These are phyloP conservation scores for Alaudala cheleensis DNA, from an alignment of 2,113 vertebrate species.

Conservation along the genomic window DNA sequence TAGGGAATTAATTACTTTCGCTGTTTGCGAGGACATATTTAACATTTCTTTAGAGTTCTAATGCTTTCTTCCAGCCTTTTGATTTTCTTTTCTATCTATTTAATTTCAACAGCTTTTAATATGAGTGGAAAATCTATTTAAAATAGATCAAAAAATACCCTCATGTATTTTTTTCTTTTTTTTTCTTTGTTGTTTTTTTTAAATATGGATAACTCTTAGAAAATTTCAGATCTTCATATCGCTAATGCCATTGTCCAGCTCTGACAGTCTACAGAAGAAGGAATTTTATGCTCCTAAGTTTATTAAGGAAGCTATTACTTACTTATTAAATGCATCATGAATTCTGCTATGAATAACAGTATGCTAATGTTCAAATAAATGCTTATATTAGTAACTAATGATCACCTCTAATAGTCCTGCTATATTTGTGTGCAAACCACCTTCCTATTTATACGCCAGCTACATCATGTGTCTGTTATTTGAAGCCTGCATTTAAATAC, in stretches of 20 bases:
- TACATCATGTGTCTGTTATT: background rate
- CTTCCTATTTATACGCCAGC: slow-evolving; percentile 34
- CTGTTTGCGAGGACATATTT: background rate
- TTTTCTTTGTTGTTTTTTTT: background rate
- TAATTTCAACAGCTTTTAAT: background rate
- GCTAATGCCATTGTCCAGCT: background rate
- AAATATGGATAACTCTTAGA: background rate
- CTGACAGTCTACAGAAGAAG: background rate
- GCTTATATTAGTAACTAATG: slow-evolving; percentile 49
- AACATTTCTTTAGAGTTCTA: slow-evolving; percentile 22
- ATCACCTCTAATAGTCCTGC: slow-evolving; percentile 22
- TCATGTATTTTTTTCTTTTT: background rate
- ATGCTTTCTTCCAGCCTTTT: background rate
- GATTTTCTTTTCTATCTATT: background rate
- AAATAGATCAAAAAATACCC: background rate
- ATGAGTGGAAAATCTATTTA: background rate
- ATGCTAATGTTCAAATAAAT: slow-evolving; percentile 39
- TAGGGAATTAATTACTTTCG: slow-evolving; percentile 41
- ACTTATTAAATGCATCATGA: background rate
- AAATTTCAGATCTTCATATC: background rate
- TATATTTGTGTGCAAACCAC: slow-evolving; percentile 47
- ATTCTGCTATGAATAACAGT: slow-evolving; percentile 22
- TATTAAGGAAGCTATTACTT: slow-evolving; percentile 13
- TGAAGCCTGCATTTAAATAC: background rate
- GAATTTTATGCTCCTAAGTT: background rate